These are phyloP conservation scores for Parnassius apollo DNA, from an alignment of 2,888 invertebrate genomes.

Conservation along the genomic window DNA sequence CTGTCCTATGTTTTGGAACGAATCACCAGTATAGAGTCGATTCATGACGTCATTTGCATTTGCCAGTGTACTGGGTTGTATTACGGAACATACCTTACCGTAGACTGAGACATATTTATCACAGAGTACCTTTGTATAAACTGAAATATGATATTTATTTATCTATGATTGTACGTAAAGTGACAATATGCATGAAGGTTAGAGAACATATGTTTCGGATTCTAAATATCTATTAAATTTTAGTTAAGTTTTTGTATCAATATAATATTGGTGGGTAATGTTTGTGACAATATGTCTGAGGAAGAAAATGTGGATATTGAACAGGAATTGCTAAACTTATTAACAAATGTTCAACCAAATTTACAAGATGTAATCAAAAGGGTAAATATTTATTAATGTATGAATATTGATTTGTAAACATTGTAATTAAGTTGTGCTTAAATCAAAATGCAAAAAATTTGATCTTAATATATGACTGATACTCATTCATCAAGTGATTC, in stretches of 20 bases:
- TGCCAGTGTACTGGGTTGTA: too few species aligned
- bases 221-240: constrained; percentile 23
- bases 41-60: too few species aligned
- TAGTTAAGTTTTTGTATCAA: constrained; percentile 24
- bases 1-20: too few species aligned
- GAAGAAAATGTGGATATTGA: constrained; percentile 69
- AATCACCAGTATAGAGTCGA: too few species aligned
- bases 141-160: too few species aligned
- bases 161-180: background rate
- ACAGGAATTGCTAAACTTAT: constrained; percentile 70
- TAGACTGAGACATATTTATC: too few species aligned
- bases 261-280: constrained; percentile 41
- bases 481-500: too few species aligned
- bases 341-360: constrained; percentile 76
- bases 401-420: background rate
- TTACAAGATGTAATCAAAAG: constrained; percentile 82
- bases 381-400: constrained; percentile 59
- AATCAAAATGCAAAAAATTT: too few species aligned
- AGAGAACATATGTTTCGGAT: constrained; percentile 39
- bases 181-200: too few species aligned
- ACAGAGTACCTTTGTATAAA: background rate
- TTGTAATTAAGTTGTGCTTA: too few species aligned
- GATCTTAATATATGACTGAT: too few species aligned
- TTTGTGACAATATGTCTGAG: constrained; percentile 55
- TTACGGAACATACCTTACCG: too few species aligned